A percentile compares a stretch with the other conserved stretches of the same genome.
Evolutionary conservation across 35 echinoderm and acorn worm genomes (phyloP).

Genomic region (Ophioderma brevispina): DNA sequence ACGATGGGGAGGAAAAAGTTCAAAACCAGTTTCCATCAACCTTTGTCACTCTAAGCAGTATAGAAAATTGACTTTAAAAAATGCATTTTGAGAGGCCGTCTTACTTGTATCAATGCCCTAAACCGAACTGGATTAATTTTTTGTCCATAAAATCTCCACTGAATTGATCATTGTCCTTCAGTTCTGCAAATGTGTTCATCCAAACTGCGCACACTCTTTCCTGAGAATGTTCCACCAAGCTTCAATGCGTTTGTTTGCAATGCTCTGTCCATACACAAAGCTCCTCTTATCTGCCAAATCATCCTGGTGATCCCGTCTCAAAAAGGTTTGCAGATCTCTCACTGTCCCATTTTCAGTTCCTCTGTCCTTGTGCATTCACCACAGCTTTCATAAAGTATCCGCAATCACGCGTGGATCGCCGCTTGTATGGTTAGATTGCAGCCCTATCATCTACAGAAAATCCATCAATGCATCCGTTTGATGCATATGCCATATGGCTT

Average conservation of each 20-base stretch:
- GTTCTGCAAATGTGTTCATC: slow-evolving; percentile 62
- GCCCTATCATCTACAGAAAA: slow-evolving; percentile 16
- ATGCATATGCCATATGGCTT: slow-evolving; percentile 68
- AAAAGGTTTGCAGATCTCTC: slow-evolving; percentile 20
- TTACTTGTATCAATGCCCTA: no score
- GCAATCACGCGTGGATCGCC: background rate
- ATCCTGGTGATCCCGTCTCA: slow-evolving; percentile 49
- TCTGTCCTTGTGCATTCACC: background rate
- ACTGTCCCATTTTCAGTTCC: slow-evolving; percentile 21
- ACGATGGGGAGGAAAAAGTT: no score
- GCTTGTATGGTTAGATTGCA: slow-evolving; percentile 9
- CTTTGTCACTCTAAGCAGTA: no score
- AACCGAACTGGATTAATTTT: no score
- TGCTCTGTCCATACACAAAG: slow-evolving; percentile 67
- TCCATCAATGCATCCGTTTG: slow-evolving; percentile 52
- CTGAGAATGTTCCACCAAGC: slow-evolving; percentile 75
- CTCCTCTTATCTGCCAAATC: slow-evolving; percentile 62
- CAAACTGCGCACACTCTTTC: slow-evolving; percentile 68
- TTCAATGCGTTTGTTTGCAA: slow-evolving; percentile 71
- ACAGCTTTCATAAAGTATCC: slow-evolving; percentile 10
- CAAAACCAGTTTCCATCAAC: no score
- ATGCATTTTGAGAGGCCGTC: no score
- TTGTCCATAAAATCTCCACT: no score
- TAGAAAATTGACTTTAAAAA: no score
- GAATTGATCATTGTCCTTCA: no score